These are phyloP conservation scores for Andrena minutula DNA, from an alignment of 2,888 invertebrate genomes.

Conservation along the genomic window DNA sequence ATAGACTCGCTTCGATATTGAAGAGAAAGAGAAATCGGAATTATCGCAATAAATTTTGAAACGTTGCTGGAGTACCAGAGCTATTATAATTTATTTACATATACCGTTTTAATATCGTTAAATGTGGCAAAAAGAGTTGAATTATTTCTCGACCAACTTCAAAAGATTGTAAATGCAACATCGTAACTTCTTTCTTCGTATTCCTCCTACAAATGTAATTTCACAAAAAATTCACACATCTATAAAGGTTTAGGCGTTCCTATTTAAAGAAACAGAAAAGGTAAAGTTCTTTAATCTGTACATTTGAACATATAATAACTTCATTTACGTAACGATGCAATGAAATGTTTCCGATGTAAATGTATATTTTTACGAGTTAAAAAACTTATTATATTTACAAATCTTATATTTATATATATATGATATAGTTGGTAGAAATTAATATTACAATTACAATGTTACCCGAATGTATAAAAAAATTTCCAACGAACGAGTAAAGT, in stretches of 20 bases:
- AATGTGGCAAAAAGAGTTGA: slow-evolving; percentile 53
- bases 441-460: slow-evolving; percentile 44
- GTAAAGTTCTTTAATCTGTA: slow-evolving; percentile 37
- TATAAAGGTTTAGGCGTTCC: slow-evolving; percentile 37
- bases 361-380: slow-evolving; percentile 39
- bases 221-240: slow-evolving; percentile 58
- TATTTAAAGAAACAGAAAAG: slow-evolving; percentile 54
- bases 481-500: slow-evolving; percentile 32
- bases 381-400: slow-evolving; percentile 56
- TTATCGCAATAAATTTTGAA: slow-evolving; percentile 32
- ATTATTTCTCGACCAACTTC: slow-evolving; percentile 66
- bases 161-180: slow-evolving; percentile 70
- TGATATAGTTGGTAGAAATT: slow-evolving; percentile 39
- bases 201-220: slow-evolving; percentile 64
- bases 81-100: slow-evolving; percentile 25
- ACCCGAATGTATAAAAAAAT: slow-evolving; percentile 52
- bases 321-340: slow-evolving; percentile 22
- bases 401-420: slow-evolving; percentile 10
- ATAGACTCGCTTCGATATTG: not conserved
- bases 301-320: slow-evolving; percentile 44
- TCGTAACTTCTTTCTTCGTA: slow-evolving; percentile 66
- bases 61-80: slow-evolving; percentile 12
- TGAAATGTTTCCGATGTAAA: slow-evolving; percentile 31
- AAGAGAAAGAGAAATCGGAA: slow-evolving; percentile 12
- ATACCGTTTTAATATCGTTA: slow-evolving; percentile 15